These are phyloP conservation scores for Hylaea fasciaria DNA, from an alignment of 2,888 invertebrate genomes.

Conservation along the genomic window DNA sequence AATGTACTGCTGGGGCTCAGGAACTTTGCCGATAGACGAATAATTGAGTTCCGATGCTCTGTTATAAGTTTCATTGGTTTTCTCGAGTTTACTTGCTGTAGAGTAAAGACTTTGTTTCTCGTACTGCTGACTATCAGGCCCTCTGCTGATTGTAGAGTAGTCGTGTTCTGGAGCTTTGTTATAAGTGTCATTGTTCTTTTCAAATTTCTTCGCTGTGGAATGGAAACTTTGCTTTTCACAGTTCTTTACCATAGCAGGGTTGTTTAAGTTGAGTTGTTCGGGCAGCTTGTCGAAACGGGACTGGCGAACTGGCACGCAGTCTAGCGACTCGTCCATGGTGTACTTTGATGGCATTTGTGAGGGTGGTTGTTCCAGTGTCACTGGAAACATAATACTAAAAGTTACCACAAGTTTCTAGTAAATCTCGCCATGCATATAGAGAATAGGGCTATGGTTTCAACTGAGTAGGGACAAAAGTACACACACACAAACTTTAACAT, in stretches of 20 bases:
- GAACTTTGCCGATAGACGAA: slow-evolving; percentile 3
- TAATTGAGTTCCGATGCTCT: slow-evolving; percentile 12
- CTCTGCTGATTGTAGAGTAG: slow-evolving; percentile 8
- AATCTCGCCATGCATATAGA: too few relatives aligned
- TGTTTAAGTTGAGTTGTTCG: slow-evolving; percentile 48
- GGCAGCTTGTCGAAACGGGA: slow-evolving; percentile 49
- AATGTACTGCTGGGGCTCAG: slow-evolving; percentile 15
- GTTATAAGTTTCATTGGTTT: slow-evolving; percentile 27
- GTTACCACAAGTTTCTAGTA: too few relatives aligned
- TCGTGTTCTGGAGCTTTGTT: slow-evolving; percentile 12
- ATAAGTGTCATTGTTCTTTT: slow-evolving; percentile 24
- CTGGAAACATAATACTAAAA: slow-evolving; percentile 42
- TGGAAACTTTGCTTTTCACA: slow-evolving; percentile 41
- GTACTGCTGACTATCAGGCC: slow-evolving; percentile 10
- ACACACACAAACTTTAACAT: too few relatives aligned
- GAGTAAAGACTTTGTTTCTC: slow-evolving; percentile 1
- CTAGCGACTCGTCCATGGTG: slow-evolving; percentile 66
- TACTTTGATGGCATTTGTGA: slow-evolving; percentile 42
- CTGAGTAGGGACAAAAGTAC: too few relatives aligned
- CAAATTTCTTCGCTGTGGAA: slow-evolving; percentile 9
- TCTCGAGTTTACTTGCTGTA: slow-evolving; percentile 6
- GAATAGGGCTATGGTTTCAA: too few relatives aligned
- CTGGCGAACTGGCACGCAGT: slow-evolving; percentile 73
- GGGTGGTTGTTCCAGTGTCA: slow-evolving; percentile 39
- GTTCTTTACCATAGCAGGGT: slow-evolving; percentile 34